Evolutionary conservation across 23 tunicate genomes (phyloP).

Genomic region (Styela plicata): DNA sequence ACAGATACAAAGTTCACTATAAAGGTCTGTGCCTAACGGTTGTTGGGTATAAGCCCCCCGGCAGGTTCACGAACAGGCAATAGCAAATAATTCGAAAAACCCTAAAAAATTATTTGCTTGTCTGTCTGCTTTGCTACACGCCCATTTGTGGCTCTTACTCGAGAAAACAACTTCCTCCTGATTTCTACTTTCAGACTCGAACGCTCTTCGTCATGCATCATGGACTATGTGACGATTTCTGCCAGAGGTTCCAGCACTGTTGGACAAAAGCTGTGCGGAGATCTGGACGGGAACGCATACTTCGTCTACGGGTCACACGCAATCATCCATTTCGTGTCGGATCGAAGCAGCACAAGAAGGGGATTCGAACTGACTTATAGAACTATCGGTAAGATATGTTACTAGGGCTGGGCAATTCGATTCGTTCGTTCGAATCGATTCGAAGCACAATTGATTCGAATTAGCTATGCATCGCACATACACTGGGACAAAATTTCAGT

Average conservation of each 20-base stretch:
- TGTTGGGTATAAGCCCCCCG: too few species aligned
- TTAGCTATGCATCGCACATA: too few species aligned
- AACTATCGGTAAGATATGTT: conserved; percentile 53
- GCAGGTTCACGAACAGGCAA: too few species aligned
- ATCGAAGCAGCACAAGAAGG: conserved; percentile 60
- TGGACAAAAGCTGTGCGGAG: conserved; percentile 47
- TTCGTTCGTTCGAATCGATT: too few species aligned
- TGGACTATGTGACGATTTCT: conserved; percentile 41
- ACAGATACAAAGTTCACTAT: too few species aligned
- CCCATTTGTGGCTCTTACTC: background rate
- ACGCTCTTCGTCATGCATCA: conserved; percentile 51
- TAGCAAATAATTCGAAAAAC: too few species aligned
- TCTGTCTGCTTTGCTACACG: background rate
- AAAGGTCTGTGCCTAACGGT: too few species aligned
- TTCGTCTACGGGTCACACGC: conserved; percentile 54
- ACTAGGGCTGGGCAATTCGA: too few species aligned
- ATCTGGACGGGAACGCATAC: conserved; percentile 3
- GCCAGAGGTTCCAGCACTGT: background rate
- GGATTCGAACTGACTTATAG: conserved; percentile 68
- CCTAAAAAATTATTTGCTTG: background rate
- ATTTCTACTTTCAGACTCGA: conserved; percentile 43
- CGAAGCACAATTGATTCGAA: too few species aligned
- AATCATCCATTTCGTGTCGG: conserved; percentile 60
- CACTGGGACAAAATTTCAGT: too few species aligned
- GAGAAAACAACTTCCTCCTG: background rate